A percentile compares a stretch with the other conserved stretches of the same genome.
Conservation (phyloP, 2,113 vertebrate species). For the Myiagra hebetior region DNA sequence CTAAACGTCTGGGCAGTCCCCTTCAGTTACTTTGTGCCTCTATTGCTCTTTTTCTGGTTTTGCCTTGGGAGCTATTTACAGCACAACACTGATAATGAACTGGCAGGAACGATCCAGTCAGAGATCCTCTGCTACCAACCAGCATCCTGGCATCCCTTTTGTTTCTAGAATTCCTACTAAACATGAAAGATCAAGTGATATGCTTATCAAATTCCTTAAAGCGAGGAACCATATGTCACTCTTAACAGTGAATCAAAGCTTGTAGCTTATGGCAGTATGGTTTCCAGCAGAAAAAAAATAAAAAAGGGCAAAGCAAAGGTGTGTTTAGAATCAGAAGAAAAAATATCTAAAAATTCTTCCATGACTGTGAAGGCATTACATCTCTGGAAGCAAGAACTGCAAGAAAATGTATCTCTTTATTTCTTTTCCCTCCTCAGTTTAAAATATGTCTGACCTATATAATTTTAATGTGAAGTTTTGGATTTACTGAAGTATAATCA, state of each 20-base stretch:
- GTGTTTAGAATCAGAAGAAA: background rate
- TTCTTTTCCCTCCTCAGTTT: background rate
- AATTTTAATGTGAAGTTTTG: background rate
- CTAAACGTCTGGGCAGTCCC: background rate
- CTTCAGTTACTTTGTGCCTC: background rate
- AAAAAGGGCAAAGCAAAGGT: background rate
- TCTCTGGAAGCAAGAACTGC: background rate
- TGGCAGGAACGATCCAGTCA: background rate
- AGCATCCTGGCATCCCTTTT: background rate
- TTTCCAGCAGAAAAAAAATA: background rate
- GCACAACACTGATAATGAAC: background rate
- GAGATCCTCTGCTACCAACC: background rate
- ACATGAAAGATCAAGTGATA: constrained; percentile 18
- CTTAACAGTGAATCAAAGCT: background rate
- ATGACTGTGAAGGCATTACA: background rate
- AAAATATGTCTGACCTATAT: background rate
- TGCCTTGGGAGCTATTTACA: background rate
- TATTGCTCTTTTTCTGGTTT: background rate
- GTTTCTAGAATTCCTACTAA: background rate
- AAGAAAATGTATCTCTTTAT: background rate
- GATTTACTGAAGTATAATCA: background rate
- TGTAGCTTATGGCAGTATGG: background rate
- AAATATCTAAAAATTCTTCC: background rate
- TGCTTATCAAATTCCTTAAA: constrained; percentile 17
- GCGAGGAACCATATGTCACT: background rate